Conservation (phyloP, 2,113 vertebrate genomes). For the Odocoileus hemionus region DNA sequence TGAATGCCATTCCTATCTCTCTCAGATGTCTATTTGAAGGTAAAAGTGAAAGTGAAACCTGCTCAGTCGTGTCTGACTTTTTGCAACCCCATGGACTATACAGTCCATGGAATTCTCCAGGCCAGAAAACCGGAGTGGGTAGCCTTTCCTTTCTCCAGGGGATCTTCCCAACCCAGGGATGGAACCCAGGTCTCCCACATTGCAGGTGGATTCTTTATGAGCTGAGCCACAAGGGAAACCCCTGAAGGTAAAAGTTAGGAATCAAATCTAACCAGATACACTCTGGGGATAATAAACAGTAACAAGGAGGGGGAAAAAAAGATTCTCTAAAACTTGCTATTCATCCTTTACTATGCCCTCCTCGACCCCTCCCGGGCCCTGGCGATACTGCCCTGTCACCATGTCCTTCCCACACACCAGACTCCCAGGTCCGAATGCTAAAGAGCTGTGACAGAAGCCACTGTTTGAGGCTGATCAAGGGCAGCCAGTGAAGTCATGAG, state of each 20-base stretch:
- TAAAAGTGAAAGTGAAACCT: not conserved
- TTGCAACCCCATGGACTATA: not conserved
- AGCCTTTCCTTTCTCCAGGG: not conserved
- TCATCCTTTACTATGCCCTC: not conserved
- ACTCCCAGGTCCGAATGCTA: not conserved
- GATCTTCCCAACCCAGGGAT: not conserved
- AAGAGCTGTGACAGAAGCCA: not conserved
- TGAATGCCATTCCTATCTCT: not conserved
- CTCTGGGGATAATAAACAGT: not conserved
- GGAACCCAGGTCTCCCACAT: not conserved
- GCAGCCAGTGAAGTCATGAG: not conserved
- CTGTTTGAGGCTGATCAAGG: not conserved
- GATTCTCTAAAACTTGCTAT: not conserved
- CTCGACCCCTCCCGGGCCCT: accelerated
- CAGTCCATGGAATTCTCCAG: not conserved
- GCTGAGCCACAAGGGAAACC: not conserved
- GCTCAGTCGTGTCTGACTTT: not conserved
- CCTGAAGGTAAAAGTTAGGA: not conserved
- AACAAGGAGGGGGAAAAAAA: not conserved
- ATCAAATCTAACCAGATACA: constrained; percentile 13
- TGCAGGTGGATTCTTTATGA: not conserved
- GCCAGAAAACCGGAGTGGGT: not conserved
- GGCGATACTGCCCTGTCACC: not conserved
- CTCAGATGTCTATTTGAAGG: not conserved
- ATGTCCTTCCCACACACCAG: not conserved